Conservation (phyloP, 2,113 vertebrate species). For the Ailuropoda melanoleuca region DNA sequence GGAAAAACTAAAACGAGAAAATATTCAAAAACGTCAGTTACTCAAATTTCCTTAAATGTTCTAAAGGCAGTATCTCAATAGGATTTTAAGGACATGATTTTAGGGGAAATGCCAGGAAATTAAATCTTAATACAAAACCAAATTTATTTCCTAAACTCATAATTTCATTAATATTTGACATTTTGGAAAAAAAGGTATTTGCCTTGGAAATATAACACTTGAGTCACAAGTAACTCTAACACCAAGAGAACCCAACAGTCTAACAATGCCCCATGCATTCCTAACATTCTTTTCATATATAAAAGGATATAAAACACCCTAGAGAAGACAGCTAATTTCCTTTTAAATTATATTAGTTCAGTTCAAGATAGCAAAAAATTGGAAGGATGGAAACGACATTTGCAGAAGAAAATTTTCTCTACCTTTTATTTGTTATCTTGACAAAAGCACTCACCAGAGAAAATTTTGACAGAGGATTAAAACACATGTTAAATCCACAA, state of each 20-base stretch:
- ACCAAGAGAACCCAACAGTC: not conserved
- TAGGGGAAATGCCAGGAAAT: not conserved
- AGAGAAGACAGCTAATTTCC: conserved; percentile 39
- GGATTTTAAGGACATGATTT: not conserved
- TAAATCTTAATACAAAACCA: not conserved
- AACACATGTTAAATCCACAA: conserved; percentile 11
- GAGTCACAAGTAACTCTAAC: not conserved
- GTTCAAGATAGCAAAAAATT: conserved; percentile 29
- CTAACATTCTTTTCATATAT: conserved; percentile 40
- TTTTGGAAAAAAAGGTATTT: not conserved
- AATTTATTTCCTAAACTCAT: conserved; percentile 26
- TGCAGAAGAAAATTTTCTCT: conserved; percentile 42
- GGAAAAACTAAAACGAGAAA: not conserved
- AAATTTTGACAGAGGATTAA: conserved; percentile 28
- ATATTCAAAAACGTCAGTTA: not conserved
- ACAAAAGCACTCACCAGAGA: not conserved
- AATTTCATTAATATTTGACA: conserved; percentile 22
- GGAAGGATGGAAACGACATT: not conserved
- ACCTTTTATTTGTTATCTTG: not conserved
- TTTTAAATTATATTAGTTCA: conserved; percentile 47
- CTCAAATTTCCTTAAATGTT: not conserved
- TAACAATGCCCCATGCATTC: not conserved
- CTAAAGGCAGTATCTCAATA: not conserved
- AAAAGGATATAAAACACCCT: not conserved
- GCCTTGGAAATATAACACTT: conserved; percentile 2